These are phyloP conservation scores for Procambarus clarkii DNA, from an alignment of 1,140 invertebrate species.

Conservation along the genomic window DNA sequence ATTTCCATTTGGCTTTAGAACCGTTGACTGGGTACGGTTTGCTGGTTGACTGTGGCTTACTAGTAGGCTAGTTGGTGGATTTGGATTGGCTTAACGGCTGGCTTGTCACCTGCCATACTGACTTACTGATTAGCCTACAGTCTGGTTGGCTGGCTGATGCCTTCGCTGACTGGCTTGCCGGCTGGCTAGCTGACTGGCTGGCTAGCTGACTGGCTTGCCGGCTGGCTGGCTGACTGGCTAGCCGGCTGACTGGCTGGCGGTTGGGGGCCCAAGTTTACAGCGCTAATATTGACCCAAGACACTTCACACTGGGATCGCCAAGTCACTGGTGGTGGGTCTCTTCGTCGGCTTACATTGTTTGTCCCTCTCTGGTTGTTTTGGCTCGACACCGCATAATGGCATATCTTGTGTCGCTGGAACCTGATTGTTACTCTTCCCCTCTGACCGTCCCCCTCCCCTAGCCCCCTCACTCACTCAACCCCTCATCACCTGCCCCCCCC, in stretches of 20 bases:
- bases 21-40: too few species aligned
- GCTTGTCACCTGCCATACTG: neutral
- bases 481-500: too few species aligned
- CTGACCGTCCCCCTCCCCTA: too few species aligned
- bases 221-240: neutral
- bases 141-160: neutral
- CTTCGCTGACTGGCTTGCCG: too few species aligned
- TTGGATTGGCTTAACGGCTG: neutral
- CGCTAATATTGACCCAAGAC: neutral
- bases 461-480: too few species aligned
- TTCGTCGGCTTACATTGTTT: neutral
- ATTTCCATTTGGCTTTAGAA: too few species aligned
- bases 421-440: too few species aligned
- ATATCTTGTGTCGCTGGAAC: too few species aligned
- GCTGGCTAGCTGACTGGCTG: neutral
- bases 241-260: neutral
- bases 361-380: neutral
- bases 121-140: neutral
- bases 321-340: neutral
- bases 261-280: neutral
- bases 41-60: too few species aligned
- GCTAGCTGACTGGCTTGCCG: neutral
- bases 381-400: neutral
- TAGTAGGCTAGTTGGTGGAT: too few species aligned
- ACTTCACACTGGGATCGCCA: constrained; percentile 3